Evolutionary conservation across 2,113 vertebrate genomes (phyloP), one percentile per base, ranked within the genome.

Genomic region (Cyprinus carpio): DNA sequence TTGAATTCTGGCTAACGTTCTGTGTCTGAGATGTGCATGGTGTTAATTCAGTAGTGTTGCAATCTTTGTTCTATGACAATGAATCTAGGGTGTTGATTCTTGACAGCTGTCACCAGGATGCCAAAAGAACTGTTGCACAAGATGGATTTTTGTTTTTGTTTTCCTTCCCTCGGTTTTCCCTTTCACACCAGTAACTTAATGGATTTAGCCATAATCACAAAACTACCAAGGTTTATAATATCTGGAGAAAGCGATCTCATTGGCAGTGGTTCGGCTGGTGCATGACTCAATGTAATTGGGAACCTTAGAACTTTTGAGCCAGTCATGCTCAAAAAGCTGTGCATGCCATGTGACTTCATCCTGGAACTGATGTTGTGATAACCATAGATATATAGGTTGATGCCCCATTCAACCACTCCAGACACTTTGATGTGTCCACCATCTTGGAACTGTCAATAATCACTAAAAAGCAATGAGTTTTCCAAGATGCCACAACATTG

Each of bases 1-100:
- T 75, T 75, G 13, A 40, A 51, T 75, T 49, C 43, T 46, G 72
- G 72, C 65, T 86, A 82, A 86, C 71, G 62, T 86, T 78, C 58
- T 72, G 37, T 84, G 88, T 69, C 75, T 75, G 72, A 88, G 87
- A 88, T 86, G 62, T 82, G 87, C 79, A 56, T 85, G 84, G 85
- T 85, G 75, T 83, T 87, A 87, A 87, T 86, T 86, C 84, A 86
- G 84, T 76, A 81, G 40, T 86, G 83, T 67, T 81, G 82, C 83
- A 87, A 81, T 84, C 77, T 80, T 78, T 69, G 71, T 86, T 29
- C 82, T 83, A 31, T 69, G 75, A 71, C 81, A 54, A 84, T 72
- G 72, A 85, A 71, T 40, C 62, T 71, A 58, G 80, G 23, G 27
- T 34, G 75, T 82, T 84, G 62, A 83, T 46, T 58, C n/a, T 78